Base-by-base conservation (phyloP, 37 sponge, comb jelly and placozoan species). In the Spongilla lacustris region DNA sequence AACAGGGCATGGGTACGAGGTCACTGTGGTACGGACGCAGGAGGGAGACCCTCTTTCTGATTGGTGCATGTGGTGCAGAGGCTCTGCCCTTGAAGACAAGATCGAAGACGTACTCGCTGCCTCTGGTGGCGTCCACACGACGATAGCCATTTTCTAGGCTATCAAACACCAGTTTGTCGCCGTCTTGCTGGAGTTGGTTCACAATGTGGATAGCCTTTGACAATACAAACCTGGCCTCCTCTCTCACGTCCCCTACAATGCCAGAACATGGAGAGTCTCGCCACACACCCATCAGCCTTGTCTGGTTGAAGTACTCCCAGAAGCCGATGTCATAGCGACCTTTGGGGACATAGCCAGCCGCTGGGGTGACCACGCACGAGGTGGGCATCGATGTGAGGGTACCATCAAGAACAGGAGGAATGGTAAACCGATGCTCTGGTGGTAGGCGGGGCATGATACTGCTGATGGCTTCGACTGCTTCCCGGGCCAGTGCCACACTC, bases 241-340 rank as follows among this genome's bases (percentile, higher is more conserved):
- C 83, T 25, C 94, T 34, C 4, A 82, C 69, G 32, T 76, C 87
- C 48, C 90, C 94, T 8, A 87, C 76, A 49, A 93, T 88, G n/a
- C 87, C 87, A 31, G 68, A 22, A 33, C 88, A 68, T 2, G 94
- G 94, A 1, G 83, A 87, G 82, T 89, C 87, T 38, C 83, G 41
- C 50, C 68, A 49, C 27, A 88, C 83, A 0, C 80, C 50, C 94
- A 93, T 86, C 19, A 93, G 67, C 48, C 86, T 66, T 0, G 94
- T 86, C 81, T 93, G 94, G 37, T 91, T 94, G 72, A 94, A 94
- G 49, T 90, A 94, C 26, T 91, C 92, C 94, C 94, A 94, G 41
- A 32, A 49, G 24, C 78, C 76, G 0, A 91, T 27, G 35, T 94
- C 94, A 71, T 82, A 88, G 34, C 78, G 81, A 66, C 85, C 84